phyloP scores from a whole-genome alignment of 35 echinoderm and acorn worm genomes.

The Patiria miniata region DNA sequence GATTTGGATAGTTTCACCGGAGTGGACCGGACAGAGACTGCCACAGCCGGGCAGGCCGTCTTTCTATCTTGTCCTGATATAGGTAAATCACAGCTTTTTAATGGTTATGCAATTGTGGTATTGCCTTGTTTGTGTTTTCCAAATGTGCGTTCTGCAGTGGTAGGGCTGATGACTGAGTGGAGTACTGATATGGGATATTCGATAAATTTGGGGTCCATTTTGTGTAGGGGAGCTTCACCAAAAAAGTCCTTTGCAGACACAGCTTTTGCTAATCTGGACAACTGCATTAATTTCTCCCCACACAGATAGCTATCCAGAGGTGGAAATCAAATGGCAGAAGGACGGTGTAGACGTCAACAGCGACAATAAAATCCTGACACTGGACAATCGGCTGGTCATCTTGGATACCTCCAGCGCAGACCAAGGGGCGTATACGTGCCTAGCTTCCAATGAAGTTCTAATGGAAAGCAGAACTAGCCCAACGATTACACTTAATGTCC shows the following conservation, averaged over 20 bases:
- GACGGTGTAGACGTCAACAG: background rate
- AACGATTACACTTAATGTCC: constrained; percentile 31
- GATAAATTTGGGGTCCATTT: too few relatives aligned
- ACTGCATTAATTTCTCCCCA: background rate
- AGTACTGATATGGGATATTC: background rate
- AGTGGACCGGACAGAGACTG: background rate
- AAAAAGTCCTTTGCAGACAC: too few relatives aligned
- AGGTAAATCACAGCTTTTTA: constrained; percentile 7
- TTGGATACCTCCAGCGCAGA: constrained; percentile 34
- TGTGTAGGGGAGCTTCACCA: too few relatives aligned
- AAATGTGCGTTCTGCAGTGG: too few relatives aligned
- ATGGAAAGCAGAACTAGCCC: background rate
- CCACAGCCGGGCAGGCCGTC: constrained; percentile 26
- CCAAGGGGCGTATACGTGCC: constrained; percentile 48
- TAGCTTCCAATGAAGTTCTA: constrained; percentile 47
- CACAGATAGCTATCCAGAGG: constrained; percentile 68
- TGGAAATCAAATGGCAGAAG: constrained; percentile 57
- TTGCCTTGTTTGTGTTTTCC: background rate
- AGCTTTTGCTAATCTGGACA: too few relatives aligned
- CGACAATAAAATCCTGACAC: constrained; percentile 38
- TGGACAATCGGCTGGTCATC: constrained; percentile 68
- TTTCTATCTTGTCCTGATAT: constrained; percentile 26
- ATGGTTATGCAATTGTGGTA: background rate
- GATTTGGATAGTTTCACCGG: constrained; percentile 40
- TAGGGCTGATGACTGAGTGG: too few relatives aligned